phyloP scores from a whole-genome alignment of 1,140 invertebrate species.

The Arctopsyche grandis region DNA sequence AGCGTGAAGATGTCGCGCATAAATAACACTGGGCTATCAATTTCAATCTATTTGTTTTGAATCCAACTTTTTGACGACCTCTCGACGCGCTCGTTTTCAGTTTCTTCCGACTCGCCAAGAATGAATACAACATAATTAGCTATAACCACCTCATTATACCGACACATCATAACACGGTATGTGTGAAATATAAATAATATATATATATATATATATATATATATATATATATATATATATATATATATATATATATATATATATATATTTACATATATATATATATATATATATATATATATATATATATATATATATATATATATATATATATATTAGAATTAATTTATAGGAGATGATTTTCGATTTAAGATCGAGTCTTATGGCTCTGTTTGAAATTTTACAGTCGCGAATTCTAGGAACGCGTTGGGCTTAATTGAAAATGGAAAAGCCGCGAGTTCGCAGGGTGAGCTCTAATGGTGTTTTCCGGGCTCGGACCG shows the following conservation, averaged over 20 bases:
- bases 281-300: too few relatives aligned
- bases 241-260: neutral
- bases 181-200: neutral
- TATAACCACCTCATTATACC: neutral
- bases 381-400: too few relatives aligned
- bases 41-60: constrained; percentile 25
- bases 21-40: constrained; percentile 25
- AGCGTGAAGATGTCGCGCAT: constrained; percentile 31
- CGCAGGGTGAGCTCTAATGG: neutral
- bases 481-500: neutral
- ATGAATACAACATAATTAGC: neutral
- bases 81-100: neutral
- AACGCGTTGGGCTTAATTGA: neutral
- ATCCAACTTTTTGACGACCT: constrained; percentile 30
- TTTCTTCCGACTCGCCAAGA: neutral
- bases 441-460: neutral
- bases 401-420: too few relatives aligned
- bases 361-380: too few relatives aligned
- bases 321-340: too few relatives aligned
- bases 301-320: too few relatives aligned
- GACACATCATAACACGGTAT: too few relatives aligned
- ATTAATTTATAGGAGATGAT: too few relatives aligned
- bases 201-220: neutral
- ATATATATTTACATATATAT: too few relatives aligned
- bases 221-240: too few relatives aligned